Evolutionary conservation across 2,113 vertebrate genomes (phyloP).

Genomic region (Solenodon paradoxus): DNA sequence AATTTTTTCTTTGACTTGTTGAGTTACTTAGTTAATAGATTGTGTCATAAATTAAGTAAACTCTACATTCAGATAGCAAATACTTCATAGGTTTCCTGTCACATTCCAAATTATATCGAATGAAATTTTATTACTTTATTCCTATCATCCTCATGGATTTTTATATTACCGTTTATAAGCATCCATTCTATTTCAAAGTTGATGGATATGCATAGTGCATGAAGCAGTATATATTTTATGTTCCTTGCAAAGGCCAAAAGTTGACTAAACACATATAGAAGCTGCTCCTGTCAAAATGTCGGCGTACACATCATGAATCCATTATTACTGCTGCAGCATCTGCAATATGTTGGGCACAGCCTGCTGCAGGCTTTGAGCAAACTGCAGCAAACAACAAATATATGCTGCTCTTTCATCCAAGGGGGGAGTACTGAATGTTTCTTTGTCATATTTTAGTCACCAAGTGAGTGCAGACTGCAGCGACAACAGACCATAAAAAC

Average conservation of each 20-base stretch:
- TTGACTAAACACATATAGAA: slow-evolving; percentile 36
- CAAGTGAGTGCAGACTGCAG: background rate
- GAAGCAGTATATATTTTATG: slow-evolving; percentile 58
- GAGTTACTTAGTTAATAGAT: slow-evolving; percentile 5
- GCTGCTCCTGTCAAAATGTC: background rate
- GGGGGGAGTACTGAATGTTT: background rate
- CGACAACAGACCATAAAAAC: background rate
- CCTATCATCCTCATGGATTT: background rate
- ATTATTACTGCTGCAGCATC: background rate
- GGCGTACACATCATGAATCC: background rate
- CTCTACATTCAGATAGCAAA: slow-evolving; percentile 2
- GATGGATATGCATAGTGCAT: slow-evolving; percentile 13
- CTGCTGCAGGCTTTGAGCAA: background rate
- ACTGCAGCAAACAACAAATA: slow-evolving; percentile 24
- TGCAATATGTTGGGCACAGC: background rate
- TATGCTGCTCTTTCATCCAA: background rate
- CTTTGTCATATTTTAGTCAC: background rate
- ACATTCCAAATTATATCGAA: slow-evolving; percentile 31
- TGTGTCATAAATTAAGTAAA: slow-evolving; percentile 30
- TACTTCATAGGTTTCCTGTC: background rate
- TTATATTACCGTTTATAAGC: slow-evolving; percentile 41
- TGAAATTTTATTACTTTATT: slow-evolving; percentile 46
- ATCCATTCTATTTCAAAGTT: slow-evolving; percentile 20
- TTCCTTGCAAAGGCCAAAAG: slow-evolving; percentile 36
- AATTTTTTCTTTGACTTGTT: background rate